phyloP scores from a whole-genome alignment of 2,113 vertebrate genomes.

The Oenanthe melanoleuca region DNA sequence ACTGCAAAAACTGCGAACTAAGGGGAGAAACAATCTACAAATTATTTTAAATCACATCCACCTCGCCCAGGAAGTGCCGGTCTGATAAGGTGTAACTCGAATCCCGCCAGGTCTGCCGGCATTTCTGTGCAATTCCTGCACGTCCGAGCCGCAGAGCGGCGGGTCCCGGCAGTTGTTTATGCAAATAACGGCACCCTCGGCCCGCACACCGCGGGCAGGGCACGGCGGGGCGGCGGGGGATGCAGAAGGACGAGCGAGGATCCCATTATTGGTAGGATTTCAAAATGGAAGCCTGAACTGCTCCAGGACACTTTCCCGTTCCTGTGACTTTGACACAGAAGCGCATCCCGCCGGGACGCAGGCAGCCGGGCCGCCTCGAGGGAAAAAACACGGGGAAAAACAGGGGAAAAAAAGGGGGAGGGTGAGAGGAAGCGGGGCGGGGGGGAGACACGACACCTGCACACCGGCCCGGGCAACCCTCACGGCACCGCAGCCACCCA shows the following conservation, averaged over 20 bases:
- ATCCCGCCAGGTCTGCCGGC: not conserved
- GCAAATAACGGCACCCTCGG: not conserved
- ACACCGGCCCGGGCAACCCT: not conserved
- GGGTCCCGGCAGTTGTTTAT: not conserved
- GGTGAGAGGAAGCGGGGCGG: too few relatives aligned
- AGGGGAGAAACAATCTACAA: not conserved
- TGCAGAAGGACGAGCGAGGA: not conserved
- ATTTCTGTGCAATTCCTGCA: not conserved
- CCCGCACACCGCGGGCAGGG: not conserved
- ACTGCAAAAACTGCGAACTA: not conserved
- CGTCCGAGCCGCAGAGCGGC: not conserved
- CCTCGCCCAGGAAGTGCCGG: not conserved
- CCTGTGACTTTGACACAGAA: constrained; percentile 16
- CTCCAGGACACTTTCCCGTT: constrained; percentile 34
- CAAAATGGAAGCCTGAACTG: constrained; percentile 53
- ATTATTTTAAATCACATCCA: not conserved
- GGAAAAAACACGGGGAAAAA: rapidly evolving
- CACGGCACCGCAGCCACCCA: too few relatives aligned
- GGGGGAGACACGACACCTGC: not conserved
- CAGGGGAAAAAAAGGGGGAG: rapidly evolving
- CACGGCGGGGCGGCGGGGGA: not conserved
- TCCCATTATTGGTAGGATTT: not conserved
- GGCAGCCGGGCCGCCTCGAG: not conserved
- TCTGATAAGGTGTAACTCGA: not conserved
- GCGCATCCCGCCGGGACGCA: not conserved